These are phyloP conservation scores for Carettochelys insculpta DNA, from an alignment of 2,113 vertebrate genomes.

Conservation along the genomic window DNA sequence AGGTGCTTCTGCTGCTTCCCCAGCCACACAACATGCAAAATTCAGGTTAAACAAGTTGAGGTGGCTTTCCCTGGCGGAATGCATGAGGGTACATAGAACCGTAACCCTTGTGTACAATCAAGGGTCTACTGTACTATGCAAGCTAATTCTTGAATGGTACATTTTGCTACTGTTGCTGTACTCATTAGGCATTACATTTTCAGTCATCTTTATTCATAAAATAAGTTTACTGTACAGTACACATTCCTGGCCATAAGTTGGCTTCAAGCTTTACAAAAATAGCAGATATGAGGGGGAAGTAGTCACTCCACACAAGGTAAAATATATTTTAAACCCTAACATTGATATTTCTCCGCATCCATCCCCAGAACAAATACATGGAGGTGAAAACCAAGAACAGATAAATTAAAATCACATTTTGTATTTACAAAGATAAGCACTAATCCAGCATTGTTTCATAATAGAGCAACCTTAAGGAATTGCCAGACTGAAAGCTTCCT, in stretches of 20 bases:
- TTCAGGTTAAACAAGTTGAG: too few relatives aligned
- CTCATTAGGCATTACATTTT: constrained; percentile 8
- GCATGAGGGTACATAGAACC: too few relatives aligned
- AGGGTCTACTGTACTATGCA: not conserved
- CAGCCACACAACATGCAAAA: too few relatives aligned
- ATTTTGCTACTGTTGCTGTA: not conserved
- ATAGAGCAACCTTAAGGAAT: constrained; percentile 68
- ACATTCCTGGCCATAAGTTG: constrained; percentile 60
- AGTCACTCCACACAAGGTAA: constrained; percentile 61
- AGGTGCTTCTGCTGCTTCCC: too few relatives aligned
- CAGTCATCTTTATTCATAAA: constrained; percentile 79
- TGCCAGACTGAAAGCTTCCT: constrained; percentile 31
- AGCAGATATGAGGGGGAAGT: constrained; percentile 67
- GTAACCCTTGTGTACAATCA: too few relatives aligned
- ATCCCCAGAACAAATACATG: too few relatives aligned
- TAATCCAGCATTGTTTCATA: constrained; percentile 70
- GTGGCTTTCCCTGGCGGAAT: too few relatives aligned
- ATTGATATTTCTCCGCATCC: too few relatives aligned
- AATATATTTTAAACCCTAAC: constrained; percentile 60
- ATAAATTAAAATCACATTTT: constrained; percentile 69
- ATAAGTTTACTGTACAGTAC: constrained; percentile 73
- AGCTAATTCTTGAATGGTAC: not conserved
- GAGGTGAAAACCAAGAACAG: constrained; percentile 39
- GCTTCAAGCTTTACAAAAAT: constrained; percentile 70
- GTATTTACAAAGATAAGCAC: constrained; percentile 77